These are phyloP conservation scores for Drosophila ercepeae DNA, from an alignment of 1,140 invertebrate genomes.

Conservation along the genomic window DNA sequence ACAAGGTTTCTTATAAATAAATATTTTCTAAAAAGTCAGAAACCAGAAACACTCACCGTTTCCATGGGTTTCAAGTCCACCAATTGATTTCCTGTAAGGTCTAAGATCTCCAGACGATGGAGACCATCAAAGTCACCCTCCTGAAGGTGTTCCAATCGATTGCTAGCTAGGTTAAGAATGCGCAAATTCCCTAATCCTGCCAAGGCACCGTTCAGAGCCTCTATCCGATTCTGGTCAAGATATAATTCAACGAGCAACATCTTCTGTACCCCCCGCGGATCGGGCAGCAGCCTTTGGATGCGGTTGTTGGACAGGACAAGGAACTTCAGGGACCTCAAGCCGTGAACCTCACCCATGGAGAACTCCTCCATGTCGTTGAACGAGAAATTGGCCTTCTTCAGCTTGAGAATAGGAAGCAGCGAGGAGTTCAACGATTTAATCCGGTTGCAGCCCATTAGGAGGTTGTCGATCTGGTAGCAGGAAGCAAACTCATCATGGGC, in stretches of 20 bases:
- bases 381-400: constrained; percentile 89
- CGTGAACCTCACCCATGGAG: constrained; percentile 90
- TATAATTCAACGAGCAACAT: constrained; percentile 89
- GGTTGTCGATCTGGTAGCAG: constrained; percentile 87
- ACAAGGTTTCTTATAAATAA: neutral
- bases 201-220: constrained; percentile 89
- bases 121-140: constrained; percentile 90
- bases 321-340: constrained; percentile 87
- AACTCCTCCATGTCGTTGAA: constrained; percentile 91
- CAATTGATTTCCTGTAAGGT: constrained; percentile 90
- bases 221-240: constrained; percentile 89
- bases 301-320: constrained; percentile 91
- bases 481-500: constrained; percentile 90
- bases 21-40: neutral
- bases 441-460: constrained; percentile 89
- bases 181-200: constrained; percentile 89
- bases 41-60: constrained; percentile 86
- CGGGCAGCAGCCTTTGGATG: constrained; percentile 87
- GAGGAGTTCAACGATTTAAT: constrained; percentile 89
- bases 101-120: constrained; percentile 88
- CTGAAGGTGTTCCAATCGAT: constrained; percentile 88
- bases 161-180: constrained; percentile 89
- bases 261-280: constrained; percentile 90
- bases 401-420: constrained; percentile 87
- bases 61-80: constrained; percentile 91